Evolutionary conservation across 2,113 vertebrate genomes (phyloP), one percentile per base, ranked within the genome.

Genomic region (Colinus virginianus): DNA sequence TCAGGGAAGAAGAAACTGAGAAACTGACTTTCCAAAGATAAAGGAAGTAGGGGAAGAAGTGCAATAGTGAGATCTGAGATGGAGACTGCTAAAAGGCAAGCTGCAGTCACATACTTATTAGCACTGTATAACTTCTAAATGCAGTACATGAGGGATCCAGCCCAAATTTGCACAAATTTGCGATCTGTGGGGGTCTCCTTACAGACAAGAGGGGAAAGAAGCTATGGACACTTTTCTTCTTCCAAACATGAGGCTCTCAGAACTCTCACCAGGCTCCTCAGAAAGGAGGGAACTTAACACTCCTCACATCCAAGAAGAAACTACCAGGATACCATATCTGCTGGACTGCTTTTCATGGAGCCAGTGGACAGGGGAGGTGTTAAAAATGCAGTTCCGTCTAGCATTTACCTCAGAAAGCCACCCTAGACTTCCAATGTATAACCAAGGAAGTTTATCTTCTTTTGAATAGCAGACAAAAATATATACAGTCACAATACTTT

Each of bases 181-280:
- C 16, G 69, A 83, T 7, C 13, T 25, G 49, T 6, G 2, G 5
- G 22, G 51, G 19, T 53, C 20, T 9, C 20, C 40, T 14, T 14
- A 62, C 9, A 38, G 61, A 84, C 19, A 4, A 15, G 5, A 43
- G 16, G 3, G 13, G 5, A 58, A 76, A 59, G 14, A 69, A 77
- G 21, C 51, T 53, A 72, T 0, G 0, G 42, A 79, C 3, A 43
- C 12, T 11, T 10, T 56, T 61, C 43, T 72, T 34, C 53, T 90
- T 71, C 56, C 40, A 68, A 69, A 49, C 7, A 77, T 6, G 20
- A 72, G 13, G 18, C 13, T 78, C 56, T n/a, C 78, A 62, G 25
- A 59, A 7, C 22, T 56, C 14, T 42, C 7, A 25, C 19, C 34
- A 43, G 8, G 34, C 6, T 69, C 75, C 78, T 58, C 48, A 49